phyloP scores from a whole-genome alignment of 2,888 invertebrate genomes.

The Ophioninae sp. region DNA sequence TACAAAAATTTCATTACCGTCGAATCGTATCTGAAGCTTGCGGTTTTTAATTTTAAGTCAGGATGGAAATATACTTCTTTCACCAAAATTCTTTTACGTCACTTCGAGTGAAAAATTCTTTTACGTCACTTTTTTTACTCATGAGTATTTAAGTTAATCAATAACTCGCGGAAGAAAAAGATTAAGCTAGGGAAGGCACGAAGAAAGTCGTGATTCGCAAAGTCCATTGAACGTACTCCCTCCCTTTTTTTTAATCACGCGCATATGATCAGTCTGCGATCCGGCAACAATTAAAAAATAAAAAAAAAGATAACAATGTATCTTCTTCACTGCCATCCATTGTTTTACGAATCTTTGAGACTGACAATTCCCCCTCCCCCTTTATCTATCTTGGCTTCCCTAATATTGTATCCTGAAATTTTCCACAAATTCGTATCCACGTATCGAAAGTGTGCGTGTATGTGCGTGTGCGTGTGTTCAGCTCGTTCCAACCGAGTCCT shows the following conservation, averaged over 20 bases:
- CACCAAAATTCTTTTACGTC: too few relatives aligned
- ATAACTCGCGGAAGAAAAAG: neutral
- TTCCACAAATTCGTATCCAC: conserved; percentile 23
- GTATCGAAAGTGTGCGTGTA: conserved; percentile 17
- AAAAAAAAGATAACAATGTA: conserved; percentile 16
- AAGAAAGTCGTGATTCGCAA: neutral
- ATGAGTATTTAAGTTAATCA: too few relatives aligned
- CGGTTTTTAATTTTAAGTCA: too few relatives aligned
- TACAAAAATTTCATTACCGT: too few relatives aligned
- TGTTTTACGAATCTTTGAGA: conserved; percentile 63
- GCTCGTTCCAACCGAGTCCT: neutral
- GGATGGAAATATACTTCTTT: too few relatives aligned
- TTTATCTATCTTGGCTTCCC: neutral
- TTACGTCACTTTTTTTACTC: too few relatives aligned
- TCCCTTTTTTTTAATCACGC: conserved; percentile 49
- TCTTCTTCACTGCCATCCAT: conserved; percentile 60
- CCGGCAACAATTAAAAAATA: conserved; percentile 9
- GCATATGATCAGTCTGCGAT: conserved; percentile 24
- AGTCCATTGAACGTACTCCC: neutral
- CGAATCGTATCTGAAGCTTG: too few relatives aligned
- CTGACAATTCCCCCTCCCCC: conserved; percentile 48
- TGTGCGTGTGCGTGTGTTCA: conserved; percentile 11
- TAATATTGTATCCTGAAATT: conserved; percentile 19
- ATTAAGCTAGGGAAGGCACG: neutral
- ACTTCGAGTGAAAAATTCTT: too few relatives aligned